phyloP scores from a whole-genome alignment of 1,140 invertebrate genomes.

The Fopius arisanus region DNA sequence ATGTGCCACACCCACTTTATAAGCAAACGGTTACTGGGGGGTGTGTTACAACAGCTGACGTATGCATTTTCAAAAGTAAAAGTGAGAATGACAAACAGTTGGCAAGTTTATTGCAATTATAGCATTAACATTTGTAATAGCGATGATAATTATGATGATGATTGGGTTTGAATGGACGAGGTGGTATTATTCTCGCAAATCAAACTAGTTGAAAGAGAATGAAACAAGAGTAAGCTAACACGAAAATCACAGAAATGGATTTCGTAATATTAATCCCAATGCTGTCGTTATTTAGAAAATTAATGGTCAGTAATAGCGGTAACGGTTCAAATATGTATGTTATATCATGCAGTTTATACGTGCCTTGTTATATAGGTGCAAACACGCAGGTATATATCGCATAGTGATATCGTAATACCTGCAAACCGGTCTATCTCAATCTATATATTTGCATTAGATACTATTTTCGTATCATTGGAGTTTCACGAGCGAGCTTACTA shows the following conservation, averaged over 20 bases:
- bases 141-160: neutral
- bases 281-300: conserved; percentile 7
- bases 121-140: too few species aligned
- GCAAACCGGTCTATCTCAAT: neutral
- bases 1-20: conserved; percentile 14
- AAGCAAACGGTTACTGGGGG: neutral
- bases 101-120: too few species aligned
- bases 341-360: conserved; percentile 1
- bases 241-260: neutral
- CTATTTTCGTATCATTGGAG: neutral
- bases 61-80: neutral
- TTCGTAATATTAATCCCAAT: conserved; percentile 2
- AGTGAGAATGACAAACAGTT: too few species aligned
- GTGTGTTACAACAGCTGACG: neutral
- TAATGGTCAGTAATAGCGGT: conserved; percentile 1
- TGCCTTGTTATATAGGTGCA: neutral
- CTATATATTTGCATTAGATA: neutral
- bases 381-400: conserved; percentile 1
- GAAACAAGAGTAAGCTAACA: neutral
- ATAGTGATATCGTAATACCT: neutral
- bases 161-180: neutral
- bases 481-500: neutral
- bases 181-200: neutral
- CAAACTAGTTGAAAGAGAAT: neutral
- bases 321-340: conserved; percentile 6